These are phyloP conservation scores for Antheraea mylitta DNA, from an alignment of 1,140 invertebrate species.

Conservation along the genomic window DNA sequence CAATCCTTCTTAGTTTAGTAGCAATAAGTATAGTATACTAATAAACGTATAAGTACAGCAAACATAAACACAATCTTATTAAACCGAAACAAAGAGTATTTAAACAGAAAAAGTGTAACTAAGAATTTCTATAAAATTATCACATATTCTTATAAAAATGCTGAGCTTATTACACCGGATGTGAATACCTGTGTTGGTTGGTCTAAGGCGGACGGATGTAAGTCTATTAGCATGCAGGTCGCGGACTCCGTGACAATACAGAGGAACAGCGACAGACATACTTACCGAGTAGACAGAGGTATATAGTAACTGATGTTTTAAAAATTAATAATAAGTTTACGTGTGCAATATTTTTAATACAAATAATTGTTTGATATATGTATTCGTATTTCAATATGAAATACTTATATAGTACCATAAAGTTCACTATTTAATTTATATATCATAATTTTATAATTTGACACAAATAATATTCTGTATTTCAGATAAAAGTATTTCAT, in stretches of 20 bases:
- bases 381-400: too few relatives aligned
- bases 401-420: too few relatives aligned
- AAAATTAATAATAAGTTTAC: neutral
- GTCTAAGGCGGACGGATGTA: slow-evolving; percentile 67
- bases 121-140: neutral
- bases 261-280: neutral
- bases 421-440: too few relatives aligned
- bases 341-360: too few relatives aligned
- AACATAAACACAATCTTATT: too few relatives aligned
- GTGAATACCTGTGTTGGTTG: slow-evolving; percentile 51
- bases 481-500: too few relatives aligned
- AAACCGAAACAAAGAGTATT: neutral
- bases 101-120: neutral
- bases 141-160: neutral
- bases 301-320: neutral
- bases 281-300: neutral
- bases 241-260: slow-evolving; percentile 26
- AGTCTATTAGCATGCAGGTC: slow-evolving; percentile 64
- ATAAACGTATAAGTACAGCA: too few relatives aligned
- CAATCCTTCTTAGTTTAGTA: neutral
- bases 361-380: too few relatives aligned
- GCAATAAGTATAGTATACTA: too few relatives aligned
- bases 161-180: slow-evolving; percentile 48
- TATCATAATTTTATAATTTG: too few relatives aligned
- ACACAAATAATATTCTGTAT: too few relatives aligned